phyloP scores from a whole-genome alignment of 2,888 invertebrate species.

The Gastrophysa polygoni region DNA sequence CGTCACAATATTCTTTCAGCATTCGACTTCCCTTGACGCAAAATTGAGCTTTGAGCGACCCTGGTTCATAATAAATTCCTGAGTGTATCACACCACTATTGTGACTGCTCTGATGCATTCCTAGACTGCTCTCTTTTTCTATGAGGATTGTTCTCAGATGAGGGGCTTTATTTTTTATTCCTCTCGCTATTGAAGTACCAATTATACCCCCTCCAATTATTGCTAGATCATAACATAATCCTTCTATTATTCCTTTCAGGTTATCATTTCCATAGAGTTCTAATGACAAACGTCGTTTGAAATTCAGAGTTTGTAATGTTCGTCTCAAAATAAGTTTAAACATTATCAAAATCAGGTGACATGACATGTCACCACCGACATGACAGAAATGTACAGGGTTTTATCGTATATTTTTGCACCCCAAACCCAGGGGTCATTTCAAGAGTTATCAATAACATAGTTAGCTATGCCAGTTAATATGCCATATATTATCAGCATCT shows the following conservation, averaged over 20 bases:
- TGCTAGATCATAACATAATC: conserved; percentile 72
- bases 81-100: conserved; percentile 97
- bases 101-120: conserved; percentile 89
- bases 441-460: too few species aligned
- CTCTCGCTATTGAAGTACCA: conserved; percentile 90
- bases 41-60: conserved; percentile 83
- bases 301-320: not conserved
- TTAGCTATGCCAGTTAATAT: too few species aligned
- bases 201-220: conserved; percentile 96
- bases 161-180: conserved; percentile 77
- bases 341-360: not conserved
- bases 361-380: not conserved
- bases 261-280: not conserved
- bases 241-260: conserved; percentile 7
- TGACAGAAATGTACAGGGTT: too few species aligned
- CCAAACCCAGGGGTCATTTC: too few species aligned
- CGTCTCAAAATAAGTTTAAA: not conserved
- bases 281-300: not conserved
- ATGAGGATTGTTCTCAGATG: conserved; percentile 78
- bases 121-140: conserved; percentile 85
- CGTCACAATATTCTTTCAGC: conserved; percentile 81
- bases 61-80: conserved; percentile 84
- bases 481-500: too few species aligned
- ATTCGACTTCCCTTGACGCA: conserved; percentile 84
- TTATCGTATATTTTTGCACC: too few species aligned